Evolutionary conservation across 2,888 invertebrate species (phyloP), one percentile per base, ranked within the genome.

Genomic region (Saturnia pavonia): DNA sequence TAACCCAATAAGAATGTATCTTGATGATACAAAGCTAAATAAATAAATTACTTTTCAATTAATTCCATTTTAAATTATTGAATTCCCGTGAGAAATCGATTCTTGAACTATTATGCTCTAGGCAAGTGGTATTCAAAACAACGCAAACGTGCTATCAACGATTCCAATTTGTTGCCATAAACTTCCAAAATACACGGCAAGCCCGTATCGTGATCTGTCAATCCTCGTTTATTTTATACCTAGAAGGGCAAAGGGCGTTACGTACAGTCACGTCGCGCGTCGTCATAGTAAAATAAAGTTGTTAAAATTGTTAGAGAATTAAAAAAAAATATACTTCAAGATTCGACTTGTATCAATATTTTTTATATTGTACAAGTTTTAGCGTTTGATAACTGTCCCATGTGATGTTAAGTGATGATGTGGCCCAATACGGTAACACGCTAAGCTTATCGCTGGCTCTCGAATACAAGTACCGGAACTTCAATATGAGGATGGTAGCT

Each of bases 141-240:
- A 22, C 11, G 54, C 54, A 22, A 54, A 54, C 43, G 14, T 4
- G 22, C 54, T n/a, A 54, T 11, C 54, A 54, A 54, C 12, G 57
- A 27, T 27, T 60, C 57, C 57, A 27, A 60, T 60, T 60, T 14
- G 57, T 60, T 60, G 14, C 40, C 65, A 34, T 65, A 65, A 65
- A 65, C 40, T 60, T n/a, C 65, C 65, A 14, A 65, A 65, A 65
- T 65, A 65, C 19, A 65, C n/a, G 65, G 19, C 65, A 65, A 40
- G 40, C 40, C 65, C 65, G 19, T 40, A 65, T 65, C 65, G 65
- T 65, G 65, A 65, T 65, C 34, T 65, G 40, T n/a, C 65, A 65
- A 65, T 65, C n/a, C 40, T 40, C 9, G 11, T n/a, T 40, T 65
- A 11, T 40, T 40, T 63, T 65, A 65, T 2, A 14, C 19, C 65